Evolutionary conservation across 2,888 invertebrate species (phyloP).

Genomic region (Pristionchus exspectatus): DNA sequence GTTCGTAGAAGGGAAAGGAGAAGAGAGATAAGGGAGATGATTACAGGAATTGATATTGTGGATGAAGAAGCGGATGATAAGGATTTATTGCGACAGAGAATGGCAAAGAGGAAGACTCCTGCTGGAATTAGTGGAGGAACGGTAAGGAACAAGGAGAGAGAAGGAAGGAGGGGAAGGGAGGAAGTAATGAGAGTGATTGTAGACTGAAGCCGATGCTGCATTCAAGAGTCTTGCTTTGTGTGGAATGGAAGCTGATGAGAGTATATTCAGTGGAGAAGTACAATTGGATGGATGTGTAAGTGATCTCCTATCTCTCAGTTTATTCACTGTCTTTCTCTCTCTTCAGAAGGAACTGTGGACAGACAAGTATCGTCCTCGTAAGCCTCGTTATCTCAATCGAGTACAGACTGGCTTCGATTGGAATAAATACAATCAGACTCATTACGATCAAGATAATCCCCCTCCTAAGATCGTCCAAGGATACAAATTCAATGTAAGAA

Average conservation of each 20-base stretch:
- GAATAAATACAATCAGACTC: slow-evolving; percentile 99
- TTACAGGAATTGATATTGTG: slow-evolving; percentile 86
- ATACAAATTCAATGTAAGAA: slow-evolving; percentile 92
- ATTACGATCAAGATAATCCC: slow-evolving; percentile 99
- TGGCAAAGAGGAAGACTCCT: slow-evolving; percentile 60
- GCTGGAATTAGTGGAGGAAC: slow-evolving; percentile 53
- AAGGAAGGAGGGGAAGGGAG: background rate
- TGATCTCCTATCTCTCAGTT: background rate
- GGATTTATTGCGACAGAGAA: slow-evolving; percentile 81
- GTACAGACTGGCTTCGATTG: slow-evolving; percentile 93
- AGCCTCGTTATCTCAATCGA: slow-evolving; percentile 96
- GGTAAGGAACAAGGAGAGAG: background rate
- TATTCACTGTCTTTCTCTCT: background rate
- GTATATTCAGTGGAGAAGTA: slow-evolving; percentile 40
- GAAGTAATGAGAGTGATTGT: background rate
- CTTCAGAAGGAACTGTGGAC: slow-evolving; percentile 92
- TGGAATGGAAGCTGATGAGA: slow-evolving; percentile 91
- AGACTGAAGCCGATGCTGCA: slow-evolving; percentile 81
- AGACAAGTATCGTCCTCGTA: slow-evolving; percentile 96
- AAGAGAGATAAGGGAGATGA: slow-evolving; percentile 60
- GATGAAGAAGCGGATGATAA: slow-evolving; percentile 88
- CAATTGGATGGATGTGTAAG: slow-evolving; percentile 52
- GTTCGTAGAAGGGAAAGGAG: slow-evolving; percentile 5
- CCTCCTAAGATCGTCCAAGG: slow-evolving; percentile 99
- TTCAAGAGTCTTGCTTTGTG: slow-evolving; percentile 89